Conservation (phyloP, 1,140 invertebrate genomes). For the Drosophila fuyamai region DNA sequence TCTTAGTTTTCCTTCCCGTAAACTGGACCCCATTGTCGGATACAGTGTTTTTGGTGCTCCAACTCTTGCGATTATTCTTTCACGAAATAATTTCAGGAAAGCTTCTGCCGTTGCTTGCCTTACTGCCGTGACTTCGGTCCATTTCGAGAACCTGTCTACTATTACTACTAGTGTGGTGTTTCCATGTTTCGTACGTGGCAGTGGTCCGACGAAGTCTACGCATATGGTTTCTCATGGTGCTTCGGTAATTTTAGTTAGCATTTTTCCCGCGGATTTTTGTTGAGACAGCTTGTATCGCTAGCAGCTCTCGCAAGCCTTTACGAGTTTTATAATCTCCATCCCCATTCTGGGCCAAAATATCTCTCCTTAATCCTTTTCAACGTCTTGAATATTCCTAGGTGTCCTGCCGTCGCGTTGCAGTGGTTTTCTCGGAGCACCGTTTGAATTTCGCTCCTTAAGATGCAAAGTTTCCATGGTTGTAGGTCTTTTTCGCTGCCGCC, state of each 20-base stretch:
- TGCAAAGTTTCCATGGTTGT: too few species aligned
- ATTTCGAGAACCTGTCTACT: neutral
- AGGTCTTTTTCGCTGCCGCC: too few species aligned
- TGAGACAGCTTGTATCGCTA: neutral
- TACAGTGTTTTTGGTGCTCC: neutral
- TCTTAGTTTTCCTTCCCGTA: too few species aligned
- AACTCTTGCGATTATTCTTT: neutral
- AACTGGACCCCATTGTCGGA: neutral
- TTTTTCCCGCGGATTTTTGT: conserved; percentile 1
- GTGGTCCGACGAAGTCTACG: neutral
- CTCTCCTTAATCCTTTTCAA: too few species aligned
- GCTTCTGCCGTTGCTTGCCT: neutral
- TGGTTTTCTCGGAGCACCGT: too few species aligned
- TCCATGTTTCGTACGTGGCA: neutral
- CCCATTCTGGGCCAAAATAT: too few species aligned
- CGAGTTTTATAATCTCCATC: too few species aligned
- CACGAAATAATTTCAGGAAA: neutral
- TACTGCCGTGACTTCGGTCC: too few species aligned
- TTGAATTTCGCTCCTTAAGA: too few species aligned
- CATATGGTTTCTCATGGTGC: conserved; percentile 4
- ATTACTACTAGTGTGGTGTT: neutral
- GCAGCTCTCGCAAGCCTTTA: neutral
- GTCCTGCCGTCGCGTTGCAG: too few species aligned
- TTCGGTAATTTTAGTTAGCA: neutral
- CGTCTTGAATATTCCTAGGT: too few species aligned